Evolutionary conservation across 30 jellyfish, hydroid and myxozoan species (phyloP).

Genomic region (Catostylus mosaicus): DNA sequence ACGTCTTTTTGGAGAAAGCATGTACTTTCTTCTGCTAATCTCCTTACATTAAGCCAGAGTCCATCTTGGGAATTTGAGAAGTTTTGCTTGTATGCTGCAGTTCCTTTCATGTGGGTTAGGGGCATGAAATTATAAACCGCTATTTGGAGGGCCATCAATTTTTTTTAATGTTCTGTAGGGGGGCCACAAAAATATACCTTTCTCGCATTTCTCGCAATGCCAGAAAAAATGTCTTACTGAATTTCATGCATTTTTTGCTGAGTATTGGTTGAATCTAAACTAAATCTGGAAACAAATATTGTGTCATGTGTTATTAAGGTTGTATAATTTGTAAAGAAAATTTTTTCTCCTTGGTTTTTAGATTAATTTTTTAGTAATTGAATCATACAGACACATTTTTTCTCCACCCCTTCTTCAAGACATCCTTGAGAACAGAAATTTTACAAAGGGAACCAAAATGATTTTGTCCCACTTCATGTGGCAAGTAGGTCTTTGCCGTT

Average conservation of each 20-base stretch:
- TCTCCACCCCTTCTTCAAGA: conserved; percentile 13
- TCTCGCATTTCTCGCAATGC: too few species aligned
- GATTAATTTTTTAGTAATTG: conserved; percentile 19
- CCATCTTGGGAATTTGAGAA: background rate
- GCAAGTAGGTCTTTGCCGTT: conserved; percentile 46
- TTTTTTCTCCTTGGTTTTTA: conserved; percentile 41
- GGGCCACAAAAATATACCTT: too few species aligned
- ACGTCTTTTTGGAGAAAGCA: background rate
- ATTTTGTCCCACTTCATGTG: conserved; percentile 56
- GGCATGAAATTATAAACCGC: too few species aligned
- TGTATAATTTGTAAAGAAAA: conserved; percentile 33
- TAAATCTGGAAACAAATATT: too few species aligned
- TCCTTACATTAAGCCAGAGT: conserved; percentile 1
- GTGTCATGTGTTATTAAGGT: too few species aligned
- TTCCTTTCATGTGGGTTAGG: too few species aligned
- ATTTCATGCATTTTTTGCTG: too few species aligned
- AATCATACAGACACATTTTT: background rate
- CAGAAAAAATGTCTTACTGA: too few species aligned
- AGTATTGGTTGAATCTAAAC: too few species aligned
- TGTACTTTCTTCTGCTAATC: background rate
- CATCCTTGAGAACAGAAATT: conserved; percentile 21
- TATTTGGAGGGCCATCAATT: too few species aligned
- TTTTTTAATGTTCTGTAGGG: too few species aligned
- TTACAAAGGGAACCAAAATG: conserved; percentile 49
- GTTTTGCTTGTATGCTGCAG: background rate